These are phyloP conservation scores for Hydractinia echinata DNA, from an alignment of 30 jellyfish, hydroid and myxozoan species.

Conservation along the genomic window DNA sequence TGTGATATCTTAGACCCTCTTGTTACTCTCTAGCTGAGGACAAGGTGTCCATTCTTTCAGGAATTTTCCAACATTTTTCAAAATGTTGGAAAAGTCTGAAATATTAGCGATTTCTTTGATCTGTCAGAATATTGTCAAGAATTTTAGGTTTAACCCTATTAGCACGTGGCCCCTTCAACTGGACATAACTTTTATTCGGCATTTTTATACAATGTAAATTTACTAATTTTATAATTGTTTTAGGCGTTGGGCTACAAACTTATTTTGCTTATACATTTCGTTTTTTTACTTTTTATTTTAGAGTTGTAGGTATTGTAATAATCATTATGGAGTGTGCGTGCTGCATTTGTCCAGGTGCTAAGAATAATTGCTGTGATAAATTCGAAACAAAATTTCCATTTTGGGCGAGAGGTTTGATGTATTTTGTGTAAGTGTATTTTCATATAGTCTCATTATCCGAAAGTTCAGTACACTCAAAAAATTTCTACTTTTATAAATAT, in stretches of 20 bases:
- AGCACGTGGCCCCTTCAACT: too few relatives aligned
- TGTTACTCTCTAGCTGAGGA: too few relatives aligned
- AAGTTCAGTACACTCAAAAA: too few relatives aligned
- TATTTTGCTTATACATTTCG: neutral
- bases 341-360: constrained; percentile 39
- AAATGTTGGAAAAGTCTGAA: neutral
- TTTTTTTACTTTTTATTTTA: neutral
- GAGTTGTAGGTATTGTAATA: constrained; percentile 66
- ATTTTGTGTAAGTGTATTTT: constrained; percentile 40
- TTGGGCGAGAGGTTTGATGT: constrained; percentile 78
- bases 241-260: too few relatives aligned
- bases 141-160: too few relatives aligned
- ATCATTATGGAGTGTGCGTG: constrained; percentile 72
- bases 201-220: too few relatives aligned
- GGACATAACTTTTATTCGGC: too few relatives aligned
- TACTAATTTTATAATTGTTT: too few relatives aligned
- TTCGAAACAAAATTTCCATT: constrained; percentile 57
- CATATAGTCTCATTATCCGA: neutral
- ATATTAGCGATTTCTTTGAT: too few relatives aligned
- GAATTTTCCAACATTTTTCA: neutral
- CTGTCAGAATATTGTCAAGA: too few relatives aligned
- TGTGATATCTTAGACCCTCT: too few relatives aligned
- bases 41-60: neutral
- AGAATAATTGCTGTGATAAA: constrained; percentile 42
- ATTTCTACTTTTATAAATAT: too few relatives aligned